phyloP scores from a whole-genome alignment of 1,140 invertebrate genomes.

The Penaeus chinensis region DNA sequence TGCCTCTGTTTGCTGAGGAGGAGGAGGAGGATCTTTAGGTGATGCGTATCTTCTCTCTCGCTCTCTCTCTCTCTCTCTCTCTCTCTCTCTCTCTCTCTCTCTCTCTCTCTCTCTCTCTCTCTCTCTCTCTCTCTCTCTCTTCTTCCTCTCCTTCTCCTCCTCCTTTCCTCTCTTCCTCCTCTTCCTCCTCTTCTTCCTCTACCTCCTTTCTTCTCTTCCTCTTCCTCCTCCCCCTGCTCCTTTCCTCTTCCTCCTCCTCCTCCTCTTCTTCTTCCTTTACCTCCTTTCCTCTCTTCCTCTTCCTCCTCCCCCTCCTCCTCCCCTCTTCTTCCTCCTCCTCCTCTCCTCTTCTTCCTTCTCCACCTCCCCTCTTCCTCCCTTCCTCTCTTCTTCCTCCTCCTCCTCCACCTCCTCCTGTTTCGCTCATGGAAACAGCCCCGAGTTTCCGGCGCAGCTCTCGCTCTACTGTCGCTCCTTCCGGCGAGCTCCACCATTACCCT shows the following conservation, averaged over 20 bases:
- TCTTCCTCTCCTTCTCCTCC: slow-evolving; percentile 4
- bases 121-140: neutral
- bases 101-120: too few species aligned
- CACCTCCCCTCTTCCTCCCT: neutral
- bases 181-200: neutral
- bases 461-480: slow-evolving; percentile 18
- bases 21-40: too few species aligned
- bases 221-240: neutral
- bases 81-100: too few species aligned
- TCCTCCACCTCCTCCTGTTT: slow-evolving; percentile 21
- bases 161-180: slow-evolving; percentile 3
- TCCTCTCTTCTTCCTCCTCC: neutral
- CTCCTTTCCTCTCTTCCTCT: neutral
- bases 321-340: neutral
- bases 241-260: neutral
- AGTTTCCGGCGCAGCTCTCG: slow-evolving; percentile 27
- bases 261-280: neutral
- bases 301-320: neutral
- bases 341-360: neutral
- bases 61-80: too few species aligned
- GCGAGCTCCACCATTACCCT: slow-evolving; percentile 32
- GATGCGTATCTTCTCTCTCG: too few species aligned
- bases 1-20: too few species aligned
- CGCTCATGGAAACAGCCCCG: slow-evolving; percentile 13
- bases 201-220: slow-evolving; percentile 19